These are phyloP conservation scores for Chelmon rostratus DNA, from an alignment of 2,797 vertebrate species.

Conservation along the genomic window DNA sequence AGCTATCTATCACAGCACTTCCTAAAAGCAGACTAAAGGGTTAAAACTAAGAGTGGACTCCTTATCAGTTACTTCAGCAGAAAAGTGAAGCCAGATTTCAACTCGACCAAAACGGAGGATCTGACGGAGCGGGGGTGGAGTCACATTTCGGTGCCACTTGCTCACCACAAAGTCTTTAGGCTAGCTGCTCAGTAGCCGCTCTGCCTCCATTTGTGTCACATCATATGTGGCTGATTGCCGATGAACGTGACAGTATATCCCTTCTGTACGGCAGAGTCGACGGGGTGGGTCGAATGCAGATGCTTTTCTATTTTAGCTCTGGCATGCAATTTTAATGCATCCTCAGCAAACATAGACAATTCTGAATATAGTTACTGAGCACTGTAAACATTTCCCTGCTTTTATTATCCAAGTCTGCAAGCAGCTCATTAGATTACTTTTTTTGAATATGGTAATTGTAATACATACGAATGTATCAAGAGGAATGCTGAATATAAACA, in stretches of 20 bases:
- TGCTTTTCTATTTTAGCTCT: slow-evolving; percentile 19
- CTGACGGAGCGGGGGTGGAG: slow-evolving; percentile 15
- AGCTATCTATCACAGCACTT: neutral
- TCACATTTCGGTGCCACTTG: slow-evolving; percentile 24
- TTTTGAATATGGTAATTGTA: slow-evolving; percentile 49
- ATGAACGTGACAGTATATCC: slow-evolving; percentile 43
- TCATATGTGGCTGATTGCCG: slow-evolving; percentile 24
- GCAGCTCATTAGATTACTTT: slow-evolving; percentile 44
- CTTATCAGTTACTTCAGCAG: slow-evolving; percentile 21
- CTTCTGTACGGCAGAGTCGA: slow-evolving; percentile 4
- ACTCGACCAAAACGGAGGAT: slow-evolving; percentile 31
- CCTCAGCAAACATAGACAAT: slow-evolving; percentile 33
- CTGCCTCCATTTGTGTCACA: slow-evolving; percentile 58
- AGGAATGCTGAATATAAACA: slow-evolving; percentile 35
- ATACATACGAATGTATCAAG: slow-evolving; percentile 20
- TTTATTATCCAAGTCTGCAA: slow-evolving; percentile 43
- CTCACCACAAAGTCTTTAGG: slow-evolving; percentile 30
- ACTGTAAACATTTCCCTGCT: slow-evolving; percentile 33
- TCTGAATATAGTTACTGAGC: slow-evolving; percentile 31
- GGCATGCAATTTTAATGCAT: slow-evolving; percentile 50
- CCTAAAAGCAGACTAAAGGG: neutral
- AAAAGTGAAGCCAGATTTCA: slow-evolving; percentile 53
- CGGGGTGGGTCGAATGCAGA: slow-evolving; percentile 6
- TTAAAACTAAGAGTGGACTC: slow-evolving; percentile 17
- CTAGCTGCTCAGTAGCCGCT: slow-evolving; percentile 40